Percentiles rank a stretch among this genome's conserved stretches.
phyloP scores from a whole-genome alignment of 2,888 invertebrate genomes.

The Subacronicta megacephala region DNA sequence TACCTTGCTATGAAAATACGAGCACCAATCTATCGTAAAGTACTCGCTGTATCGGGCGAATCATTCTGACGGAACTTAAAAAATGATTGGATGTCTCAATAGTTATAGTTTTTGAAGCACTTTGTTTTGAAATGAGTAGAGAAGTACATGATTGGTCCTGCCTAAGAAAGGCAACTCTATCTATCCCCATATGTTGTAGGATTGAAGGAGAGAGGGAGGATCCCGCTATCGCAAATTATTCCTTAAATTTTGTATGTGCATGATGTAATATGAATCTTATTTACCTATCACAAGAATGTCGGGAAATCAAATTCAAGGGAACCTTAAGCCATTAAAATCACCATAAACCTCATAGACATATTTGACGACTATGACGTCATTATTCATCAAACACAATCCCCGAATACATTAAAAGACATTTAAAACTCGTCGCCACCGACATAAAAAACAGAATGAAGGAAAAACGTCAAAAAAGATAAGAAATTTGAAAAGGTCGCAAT shows the following conservation, averaged over 20 bases:
- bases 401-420: conserved; percentile 66
- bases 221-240: neutral
- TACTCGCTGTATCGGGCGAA: conserved; percentile 55
- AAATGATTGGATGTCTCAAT: conserved; percentile 48
- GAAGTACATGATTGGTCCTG: neutral
- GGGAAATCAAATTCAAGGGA: conserved; percentile 17
- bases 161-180: conserved; percentile 1
- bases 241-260: neutral
- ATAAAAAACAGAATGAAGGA: conserved; percentile 64
- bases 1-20: conserved; percentile 76
- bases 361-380: conserved; percentile 53
- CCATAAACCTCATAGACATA: conserved; percentile 39
- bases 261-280: neutral
- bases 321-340: conserved; percentile 25
- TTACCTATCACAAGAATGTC: neutral
- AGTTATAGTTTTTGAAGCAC: conserved; percentile 3
- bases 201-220: conserved; percentile 6
- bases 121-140: neutral
- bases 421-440: conserved; percentile 65
- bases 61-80: conserved; percentile 52
- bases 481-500: conserved; percentile 85
- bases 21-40: conserved; percentile 59
- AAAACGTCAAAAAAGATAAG: conserved; percentile 73
- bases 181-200: conserved; percentile 8
- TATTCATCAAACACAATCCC: conserved; percentile 63